Percentiles rank a stretch among this genome's conserved stretches.
Conservation (phyloP, 2,113 vertebrate genomes). For the Zapornia atra region DNA sequence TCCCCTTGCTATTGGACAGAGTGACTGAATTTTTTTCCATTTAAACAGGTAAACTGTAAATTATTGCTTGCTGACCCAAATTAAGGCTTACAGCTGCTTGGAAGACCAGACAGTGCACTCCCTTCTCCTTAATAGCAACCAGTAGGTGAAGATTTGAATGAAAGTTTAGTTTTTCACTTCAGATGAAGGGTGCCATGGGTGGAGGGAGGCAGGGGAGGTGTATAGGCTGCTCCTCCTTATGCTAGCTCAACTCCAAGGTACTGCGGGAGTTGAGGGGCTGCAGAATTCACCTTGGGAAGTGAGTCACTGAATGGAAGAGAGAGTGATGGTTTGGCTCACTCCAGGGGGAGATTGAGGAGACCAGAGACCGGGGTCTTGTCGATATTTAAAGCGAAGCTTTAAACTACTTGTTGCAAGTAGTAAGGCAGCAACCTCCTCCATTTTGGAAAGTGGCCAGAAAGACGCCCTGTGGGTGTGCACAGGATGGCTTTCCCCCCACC, state of each 20-base stretch:
- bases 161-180: neutral
- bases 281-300: neutral
- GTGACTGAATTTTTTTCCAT: slow-evolving; percentile 2
- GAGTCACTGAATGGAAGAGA: neutral
- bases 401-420: neutral
- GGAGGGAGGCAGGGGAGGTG: neutral
- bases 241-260: neutral
- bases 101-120: slow-evolving; percentile 1
- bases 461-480: neutral
- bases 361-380: rapidly evolving
- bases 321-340: neutral
- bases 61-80: slow-evolving; percentile 20
- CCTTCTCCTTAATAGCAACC: neutral
- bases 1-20: neutral
- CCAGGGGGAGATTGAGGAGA: neutral
- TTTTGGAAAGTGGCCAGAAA: neutral
- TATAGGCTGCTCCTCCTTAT: neutral
- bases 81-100: slow-evolving; percentile 39
- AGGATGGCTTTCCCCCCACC: too few species aligned
- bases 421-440: neutral
- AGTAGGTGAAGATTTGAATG: neutral
- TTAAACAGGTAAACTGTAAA: slow-evolving; percentile 40
- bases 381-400: rapidly evolving
- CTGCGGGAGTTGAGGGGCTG: neutral
- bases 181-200: neutral